phyloP scores from a whole-genome alignment of 2,797 vertebrate species.

The Eptatretus atami region DNA sequence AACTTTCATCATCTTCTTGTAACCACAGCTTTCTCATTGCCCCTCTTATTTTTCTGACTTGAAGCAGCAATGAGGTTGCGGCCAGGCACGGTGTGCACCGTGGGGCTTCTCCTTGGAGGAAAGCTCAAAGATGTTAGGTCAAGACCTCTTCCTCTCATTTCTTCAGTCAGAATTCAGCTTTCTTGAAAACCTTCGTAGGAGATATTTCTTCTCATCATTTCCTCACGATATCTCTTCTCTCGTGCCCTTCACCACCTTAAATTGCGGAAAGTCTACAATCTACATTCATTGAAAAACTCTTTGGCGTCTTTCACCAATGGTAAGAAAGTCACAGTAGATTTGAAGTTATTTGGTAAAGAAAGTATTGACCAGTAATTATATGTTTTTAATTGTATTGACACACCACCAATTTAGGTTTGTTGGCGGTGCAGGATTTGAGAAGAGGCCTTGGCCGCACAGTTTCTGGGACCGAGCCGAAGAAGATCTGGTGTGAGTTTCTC shows the following conservation, averaged over 20 bases:
- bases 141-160: constrained; percentile 64
- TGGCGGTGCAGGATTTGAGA: constrained; percentile 77
- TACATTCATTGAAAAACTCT: no score
- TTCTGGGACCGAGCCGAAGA: constrained; percentile 47
- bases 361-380: no score
- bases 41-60: not conserved
- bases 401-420: constrained; percentile 29
- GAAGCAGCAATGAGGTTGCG: constrained; percentile 47
- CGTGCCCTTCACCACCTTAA: no score
- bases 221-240: no score
- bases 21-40: no score
- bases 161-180: constrained; percentile 85
- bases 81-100: constrained; percentile 62
- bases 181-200: constrained; percentile 68
- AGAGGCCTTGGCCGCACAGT: constrained; percentile 64
- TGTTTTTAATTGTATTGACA: no score
- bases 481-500: constrained; percentile 90
- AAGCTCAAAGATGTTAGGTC: constrained; percentile 46
- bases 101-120: constrained; percentile 77
- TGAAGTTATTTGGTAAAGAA: no score
- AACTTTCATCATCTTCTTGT: no score
- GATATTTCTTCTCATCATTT: no score
- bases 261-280: no score
- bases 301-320: no score
- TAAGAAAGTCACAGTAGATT: no score